These are phyloP conservation scores for Aplysina aerophoba DNA, from an alignment of 37 sponge, comb jelly and placozoan species.

Conservation along the genomic window DNA sequence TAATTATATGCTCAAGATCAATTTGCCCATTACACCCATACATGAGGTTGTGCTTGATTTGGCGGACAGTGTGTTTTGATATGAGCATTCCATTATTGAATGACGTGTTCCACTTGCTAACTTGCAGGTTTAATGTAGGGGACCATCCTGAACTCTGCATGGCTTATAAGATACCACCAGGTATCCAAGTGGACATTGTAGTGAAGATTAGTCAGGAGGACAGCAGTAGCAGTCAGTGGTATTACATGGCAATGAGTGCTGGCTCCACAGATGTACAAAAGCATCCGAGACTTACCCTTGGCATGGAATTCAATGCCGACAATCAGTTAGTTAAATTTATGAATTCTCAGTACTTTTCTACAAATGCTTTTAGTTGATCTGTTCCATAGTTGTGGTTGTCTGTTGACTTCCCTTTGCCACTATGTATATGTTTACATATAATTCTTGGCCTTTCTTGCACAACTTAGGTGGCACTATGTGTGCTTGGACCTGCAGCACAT, in stretches of 20 bases:
- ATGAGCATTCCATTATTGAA: not conserved
- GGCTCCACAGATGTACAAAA: not conserved
- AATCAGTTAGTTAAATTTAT: too few species aligned
- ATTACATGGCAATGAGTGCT: not conserved
- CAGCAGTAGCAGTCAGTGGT: not conserved
- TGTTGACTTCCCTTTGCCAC: not conserved
- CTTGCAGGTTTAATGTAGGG: not conserved
- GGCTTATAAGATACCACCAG: conserved; percentile 78
- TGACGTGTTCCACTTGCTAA: not conserved
- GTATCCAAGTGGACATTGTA: conserved; percentile 9
- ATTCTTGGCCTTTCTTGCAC: too few species aligned
- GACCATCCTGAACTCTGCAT: conserved; percentile 72
- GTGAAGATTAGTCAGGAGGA: conserved; percentile 32
- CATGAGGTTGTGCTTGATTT: too few species aligned
- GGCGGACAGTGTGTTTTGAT: too few species aligned
- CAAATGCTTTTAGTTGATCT: too few species aligned
- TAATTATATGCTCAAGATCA: too few species aligned
- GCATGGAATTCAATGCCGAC: too few species aligned
- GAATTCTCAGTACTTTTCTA: too few species aligned
- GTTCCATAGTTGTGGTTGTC: not conserved
- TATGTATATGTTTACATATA: too few species aligned
- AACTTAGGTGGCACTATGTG: conserved; percentile 50
- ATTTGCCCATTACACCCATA: too few species aligned
- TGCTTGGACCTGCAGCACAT: conserved; percentile 43
- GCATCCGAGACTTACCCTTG: too few species aligned